Base-by-base conservation (phyloP, 2,797 vertebrate genomes). In the Cryptoblepharus egeriae region DNA sequence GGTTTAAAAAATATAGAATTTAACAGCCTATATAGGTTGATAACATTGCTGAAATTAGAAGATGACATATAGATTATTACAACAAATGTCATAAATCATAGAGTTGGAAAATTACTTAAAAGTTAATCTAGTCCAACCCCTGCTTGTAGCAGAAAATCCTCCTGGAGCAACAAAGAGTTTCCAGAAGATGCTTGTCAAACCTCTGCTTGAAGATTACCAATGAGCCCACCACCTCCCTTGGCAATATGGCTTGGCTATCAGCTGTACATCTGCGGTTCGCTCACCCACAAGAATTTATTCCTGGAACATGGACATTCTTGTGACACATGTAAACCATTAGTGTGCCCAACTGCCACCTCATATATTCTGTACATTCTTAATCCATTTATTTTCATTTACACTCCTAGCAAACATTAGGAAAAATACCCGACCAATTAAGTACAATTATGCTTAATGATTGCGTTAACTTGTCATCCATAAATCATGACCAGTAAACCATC, bases 371-470 rank as follows among this genome's bases (percentile, higher is more conserved):
- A 55, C 81, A 87, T 89, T 90, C 85, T 85, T 70, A 80, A 80
- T 67, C 65, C 58, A 74, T 90, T 89, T 87, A 64, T 85, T 92
- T 87, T 88, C 87, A 89, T 93, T 86, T 73, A n/a, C 82, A 8
- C 24, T 5, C 74, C 87, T 87, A 81, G 69, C 63, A 81, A 88
- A 92, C 86, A 93, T 92, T 64, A 83, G 72, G 32, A 82, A n/a
- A 57, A 57, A 88, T 88, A 87, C 89, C 89, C 82, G 79, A 90
- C 91, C 89, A 92, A 91, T 94, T 94, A 90, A 92, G 68, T 84
- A 77, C 80, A 93, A 94, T 95, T 93, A 94, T 92, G 88, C 88
- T 91, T 92, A 89, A 92, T 91, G 92, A 94, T 93, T 89, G 91
- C 81, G 87, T 88, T 83, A 90, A 90, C 79, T 88, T 93, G 90